Evolutionary conservation across 2,888 invertebrate genomes (phyloP).

Genomic region (Acrobasis consociella): DNA sequence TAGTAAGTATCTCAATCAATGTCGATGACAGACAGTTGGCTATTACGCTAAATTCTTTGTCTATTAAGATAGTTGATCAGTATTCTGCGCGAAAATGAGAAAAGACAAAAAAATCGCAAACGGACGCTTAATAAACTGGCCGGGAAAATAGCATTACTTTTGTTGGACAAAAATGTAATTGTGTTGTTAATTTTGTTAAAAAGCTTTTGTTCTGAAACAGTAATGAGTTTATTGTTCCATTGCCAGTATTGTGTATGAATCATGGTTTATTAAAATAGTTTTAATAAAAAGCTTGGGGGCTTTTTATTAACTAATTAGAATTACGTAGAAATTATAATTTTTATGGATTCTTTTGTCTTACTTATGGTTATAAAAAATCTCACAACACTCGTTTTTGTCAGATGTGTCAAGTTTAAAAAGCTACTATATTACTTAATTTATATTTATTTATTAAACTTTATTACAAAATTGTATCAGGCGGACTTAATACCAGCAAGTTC

Average conservation of each 20-base stretch:
- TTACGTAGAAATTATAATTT: too few relatives aligned
- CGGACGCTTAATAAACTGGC: constrained; percentile 21
- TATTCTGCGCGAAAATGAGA: constrained; percentile 14
- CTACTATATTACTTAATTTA: too few relatives aligned
- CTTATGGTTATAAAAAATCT: too few relatives aligned
- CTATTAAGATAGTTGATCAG: neutral
- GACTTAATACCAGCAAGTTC: too few relatives aligned
- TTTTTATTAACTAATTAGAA: neutral
- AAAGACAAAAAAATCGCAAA: constrained; percentile 19
- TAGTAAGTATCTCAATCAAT: too few relatives aligned
- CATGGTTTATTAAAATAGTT: neutral
- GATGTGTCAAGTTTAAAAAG: too few relatives aligned
- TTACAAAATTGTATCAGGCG: too few relatives aligned
- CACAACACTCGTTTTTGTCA: too few relatives aligned
- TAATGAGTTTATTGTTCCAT: constrained; percentile 16
- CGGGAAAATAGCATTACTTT: constrained; percentile 20
- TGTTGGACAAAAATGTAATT: constrained; percentile 17
- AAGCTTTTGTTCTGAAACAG: constrained; percentile 17
- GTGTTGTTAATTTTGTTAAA: constrained; percentile 19
- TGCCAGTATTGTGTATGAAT: neutral
- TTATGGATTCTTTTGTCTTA: too few relatives aligned
- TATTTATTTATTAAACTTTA: too few relatives aligned
- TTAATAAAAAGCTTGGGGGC: neutral
- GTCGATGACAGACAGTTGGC: too few relatives aligned
- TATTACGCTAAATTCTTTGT: neutral